Base-by-base conservation (phyloP, 2,888 invertebrate genomes). In the Alloscopus bannaensis region DNA sequence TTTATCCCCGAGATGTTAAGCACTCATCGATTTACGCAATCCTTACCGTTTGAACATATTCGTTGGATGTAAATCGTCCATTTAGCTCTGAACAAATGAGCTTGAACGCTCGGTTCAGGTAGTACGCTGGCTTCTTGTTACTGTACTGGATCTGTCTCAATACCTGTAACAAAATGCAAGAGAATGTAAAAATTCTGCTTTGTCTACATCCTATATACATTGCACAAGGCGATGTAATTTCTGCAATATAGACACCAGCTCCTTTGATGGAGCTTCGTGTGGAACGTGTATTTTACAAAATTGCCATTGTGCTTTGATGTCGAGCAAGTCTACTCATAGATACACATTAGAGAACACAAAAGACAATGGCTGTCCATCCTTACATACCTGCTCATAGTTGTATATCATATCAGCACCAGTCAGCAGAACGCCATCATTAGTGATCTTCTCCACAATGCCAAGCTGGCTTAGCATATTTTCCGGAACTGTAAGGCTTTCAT, bases 41-140 rank as follows among this genome's bases (percentile, higher is more conserved):
- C 89, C 90, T 90, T 89, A 94, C 94, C 84, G 96, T 97, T 88
- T 98, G 95, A 70, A 96, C 94, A 88, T 98, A 96, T 90, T 98
- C 97, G 89, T 98, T 98, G 90, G 96, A 97, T 85, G 95, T 94
- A 89, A 97, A 97, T 64, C 97, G 91, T 2, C 97, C 97, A 89
- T 94, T 95, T 80, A 97, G 91, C 88, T 97, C 97, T 0, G 96
- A 96, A 89, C 99, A 99, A 81, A 96, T 94, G 62, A 99, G 91
- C 88, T 97, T 96, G 90, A 99, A 99, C 26, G 96, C 96, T 83
- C 98, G 92, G 90, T 97, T 97, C 84, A 98, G 90, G 88, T 97
- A 97, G 88, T 97, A 97, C 11, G 97, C 97, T 2, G 98, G 98
- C 88, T 98, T 96, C 87, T 94, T 94, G 90, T 99, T 98, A 88